Conservation (phyloP, 2,113 vertebrate genomes). For the Todiramphus saurophagus region DNA sequence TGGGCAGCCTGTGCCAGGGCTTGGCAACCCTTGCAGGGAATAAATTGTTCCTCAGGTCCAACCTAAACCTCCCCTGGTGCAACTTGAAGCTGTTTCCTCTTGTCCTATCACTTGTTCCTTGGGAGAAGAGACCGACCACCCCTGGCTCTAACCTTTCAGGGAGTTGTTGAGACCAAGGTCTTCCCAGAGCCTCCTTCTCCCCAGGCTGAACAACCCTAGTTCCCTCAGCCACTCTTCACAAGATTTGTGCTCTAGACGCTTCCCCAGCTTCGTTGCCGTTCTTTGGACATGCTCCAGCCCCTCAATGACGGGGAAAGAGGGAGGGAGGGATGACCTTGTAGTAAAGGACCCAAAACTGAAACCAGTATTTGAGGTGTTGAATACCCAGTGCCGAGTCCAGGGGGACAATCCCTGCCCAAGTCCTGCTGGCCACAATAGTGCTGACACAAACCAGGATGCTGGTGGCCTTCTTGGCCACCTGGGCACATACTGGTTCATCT, state of each 20-base stretch:
- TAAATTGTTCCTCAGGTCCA: not conserved
- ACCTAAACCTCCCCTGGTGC: not conserved
- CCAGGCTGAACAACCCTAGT: not conserved
- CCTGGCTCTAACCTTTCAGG: not conserved
- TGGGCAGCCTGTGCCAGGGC: not conserved
- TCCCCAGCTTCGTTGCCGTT: not conserved
- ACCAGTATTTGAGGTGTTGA: not conserved
- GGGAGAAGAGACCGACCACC: not conserved
- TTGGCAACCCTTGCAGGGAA: not conserved
- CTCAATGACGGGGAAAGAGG: not conserved
- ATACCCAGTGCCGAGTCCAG: not conserved
- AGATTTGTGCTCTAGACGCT: not conserved
- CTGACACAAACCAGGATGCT: not conserved
- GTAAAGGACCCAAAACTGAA: not conserved
- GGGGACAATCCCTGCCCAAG: not conserved
- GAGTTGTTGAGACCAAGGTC: not conserved
- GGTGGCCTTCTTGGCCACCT: not conserved
- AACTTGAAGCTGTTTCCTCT: not conserved
- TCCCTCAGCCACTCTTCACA: not conserved
- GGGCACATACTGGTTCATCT: not conserved
- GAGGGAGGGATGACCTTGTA: not conserved
- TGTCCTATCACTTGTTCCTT: not conserved
- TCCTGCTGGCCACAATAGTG: not conserved
- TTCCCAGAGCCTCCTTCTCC: not conserved
- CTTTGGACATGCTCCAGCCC: not conserved